phyloP scores from a whole-genome alignment of 2,888 invertebrate genomes.

The Spisula subtruncata region DNA sequence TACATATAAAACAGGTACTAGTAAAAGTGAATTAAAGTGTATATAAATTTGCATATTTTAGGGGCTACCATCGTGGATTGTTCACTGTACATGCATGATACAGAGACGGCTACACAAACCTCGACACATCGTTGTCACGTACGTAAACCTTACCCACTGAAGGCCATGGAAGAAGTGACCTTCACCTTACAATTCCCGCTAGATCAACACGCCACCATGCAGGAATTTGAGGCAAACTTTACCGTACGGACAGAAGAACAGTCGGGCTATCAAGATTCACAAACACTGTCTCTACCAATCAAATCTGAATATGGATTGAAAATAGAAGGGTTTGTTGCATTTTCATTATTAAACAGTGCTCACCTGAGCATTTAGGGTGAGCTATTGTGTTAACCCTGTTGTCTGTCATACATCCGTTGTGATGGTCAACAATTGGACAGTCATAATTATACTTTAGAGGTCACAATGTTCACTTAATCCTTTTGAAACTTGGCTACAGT shows the following conservation, averaged over 20 bases:
- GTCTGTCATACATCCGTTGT: too few relatives aligned
- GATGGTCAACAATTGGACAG: too few relatives aligned
- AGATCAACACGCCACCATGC: slow-evolving; percentile 48
- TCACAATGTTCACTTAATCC: too few relatives aligned
- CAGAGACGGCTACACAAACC: slow-evolving; percentile 10
- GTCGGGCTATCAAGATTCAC: slow-evolving; percentile 31
- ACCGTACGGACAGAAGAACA: slow-evolving; percentile 62
- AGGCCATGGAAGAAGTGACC: slow-evolving; percentile 58
- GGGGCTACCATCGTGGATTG: slow-evolving; percentile 65
- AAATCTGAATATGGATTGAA: slow-evolving; percentile 60
- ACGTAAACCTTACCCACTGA: slow-evolving; percentile 65
- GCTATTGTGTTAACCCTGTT: too few relatives aligned
- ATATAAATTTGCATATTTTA: neutral
- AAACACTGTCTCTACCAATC: slow-evolving; percentile 47
- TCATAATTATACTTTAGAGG: too few relatives aligned
- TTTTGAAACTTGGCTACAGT: too few relatives aligned
- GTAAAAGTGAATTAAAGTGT: neutral
- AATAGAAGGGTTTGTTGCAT: slow-evolving; percentile 62
- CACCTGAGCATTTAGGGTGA: too few relatives aligned
- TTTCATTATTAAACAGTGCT: neutral
- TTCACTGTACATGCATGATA: slow-evolving; percentile 34
- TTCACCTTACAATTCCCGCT: slow-evolving; percentile 63
- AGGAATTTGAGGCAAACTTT: slow-evolving; percentile 63
- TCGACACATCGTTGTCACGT: slow-evolving; percentile 60
- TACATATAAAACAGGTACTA: neutral